A percentile compares a stretch with the other conserved stretches of the same genome.
phyloP scores from a whole-genome alignment of 1,140 invertebrate genomes.

The Manduca sexta region DNA sequence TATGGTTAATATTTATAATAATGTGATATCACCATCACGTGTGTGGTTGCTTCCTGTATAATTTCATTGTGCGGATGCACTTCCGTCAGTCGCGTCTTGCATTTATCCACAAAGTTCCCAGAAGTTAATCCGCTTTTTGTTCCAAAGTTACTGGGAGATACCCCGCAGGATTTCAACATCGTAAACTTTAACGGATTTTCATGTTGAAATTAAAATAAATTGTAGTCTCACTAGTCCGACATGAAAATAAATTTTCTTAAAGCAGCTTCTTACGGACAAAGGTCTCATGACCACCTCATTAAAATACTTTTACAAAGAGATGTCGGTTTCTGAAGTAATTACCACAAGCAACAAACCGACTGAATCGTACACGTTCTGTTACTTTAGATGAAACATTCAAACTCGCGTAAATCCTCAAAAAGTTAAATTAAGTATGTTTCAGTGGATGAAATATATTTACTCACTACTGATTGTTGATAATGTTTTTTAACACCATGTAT shows the following conservation, averaged over 20 bases:
- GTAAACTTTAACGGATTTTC: not conserved
- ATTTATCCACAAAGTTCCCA: constrained; percentile 9
- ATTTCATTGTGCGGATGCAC: constrained; percentile 9
- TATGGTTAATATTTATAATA: too few relatives aligned
- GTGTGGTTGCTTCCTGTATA: too few relatives aligned
- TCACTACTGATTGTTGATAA: too few relatives aligned
- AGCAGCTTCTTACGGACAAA: not conserved
- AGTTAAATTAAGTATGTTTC: too few relatives aligned
- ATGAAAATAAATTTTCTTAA: too few relatives aligned
- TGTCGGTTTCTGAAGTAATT: not conserved
- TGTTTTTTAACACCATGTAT: too few relatives aligned
- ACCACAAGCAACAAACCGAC: not conserved
- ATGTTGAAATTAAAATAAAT: constrained; percentile 2
- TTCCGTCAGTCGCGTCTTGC: constrained; percentile 1
- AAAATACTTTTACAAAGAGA: not conserved
- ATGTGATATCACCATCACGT: too few relatives aligned
- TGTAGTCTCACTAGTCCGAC: too few relatives aligned
- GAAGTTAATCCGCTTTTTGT: constrained; percentile 18
- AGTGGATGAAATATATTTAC: too few relatives aligned
- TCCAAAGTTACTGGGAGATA: constrained; percentile 1
- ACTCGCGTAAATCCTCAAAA: too few relatives aligned
- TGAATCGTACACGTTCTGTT: not conserved
- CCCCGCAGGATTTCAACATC: constrained; percentile 4
- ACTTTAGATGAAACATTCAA: not conserved
- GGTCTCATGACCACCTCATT: not conserved